A percentile compares a stretch with the other conserved stretches of the same genome.
These are phyloP conservation scores for Agonopterix alstromeriana DNA, from an alignment of 2,888 invertebrate species.

Conservation along the genomic window DNA sequence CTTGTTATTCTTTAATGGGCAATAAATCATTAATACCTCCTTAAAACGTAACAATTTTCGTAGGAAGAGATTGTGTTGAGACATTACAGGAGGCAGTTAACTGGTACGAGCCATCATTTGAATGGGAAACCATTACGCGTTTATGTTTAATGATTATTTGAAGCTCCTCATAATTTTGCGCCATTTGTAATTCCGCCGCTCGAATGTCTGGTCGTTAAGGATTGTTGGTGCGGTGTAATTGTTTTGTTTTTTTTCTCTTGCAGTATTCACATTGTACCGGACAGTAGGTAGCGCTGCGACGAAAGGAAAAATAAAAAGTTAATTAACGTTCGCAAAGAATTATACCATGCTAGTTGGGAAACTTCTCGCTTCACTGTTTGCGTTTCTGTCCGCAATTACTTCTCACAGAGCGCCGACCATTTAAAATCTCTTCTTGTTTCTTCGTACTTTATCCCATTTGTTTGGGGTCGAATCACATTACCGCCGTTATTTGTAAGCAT, in stretches of 20 bases:
- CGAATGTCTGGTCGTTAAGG: slow-evolving; percentile 50
- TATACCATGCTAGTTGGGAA: slow-evolving; percentile 27
- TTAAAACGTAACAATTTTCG: slow-evolving; percentile 62
- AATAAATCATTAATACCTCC: slow-evolving; percentile 64
- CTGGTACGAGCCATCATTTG: slow-evolving; percentile 62
- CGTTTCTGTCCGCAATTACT: slow-evolving; percentile 11
- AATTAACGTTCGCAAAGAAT: slow-evolving; percentile 45
- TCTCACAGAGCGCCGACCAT: slow-evolving; percentile 3
- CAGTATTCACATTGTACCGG: slow-evolving; percentile 11
- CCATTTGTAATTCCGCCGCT: slow-evolving; percentile 50
- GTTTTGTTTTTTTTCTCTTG: slow-evolving; percentile 31
- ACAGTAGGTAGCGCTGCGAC: slow-evolving; percentile 17
- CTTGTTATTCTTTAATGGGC: slow-evolving; percentile 58
- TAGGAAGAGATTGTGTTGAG: slow-evolving; percentile 63
- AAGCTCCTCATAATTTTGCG: slow-evolving; percentile 63
- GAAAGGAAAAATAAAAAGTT: slow-evolving; percentile 41
- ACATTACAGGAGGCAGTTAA: slow-evolving; percentile 63
- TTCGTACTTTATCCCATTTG: slow-evolving; percentile 5
- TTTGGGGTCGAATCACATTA: too few relatives aligned
- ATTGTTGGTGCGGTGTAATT: slow-evolving; percentile 45
- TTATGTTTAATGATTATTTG: slow-evolving; percentile 73
- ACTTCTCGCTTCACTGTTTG: slow-evolving; percentile 25
- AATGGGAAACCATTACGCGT: slow-evolving; percentile 68
- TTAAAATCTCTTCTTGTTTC: slow-evolving; percentile 6
- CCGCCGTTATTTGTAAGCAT: too few relatives aligned